Conservation (phyloP, 2,797 vertebrate genomes). For the Moxostoma hubbsi region DNA sequence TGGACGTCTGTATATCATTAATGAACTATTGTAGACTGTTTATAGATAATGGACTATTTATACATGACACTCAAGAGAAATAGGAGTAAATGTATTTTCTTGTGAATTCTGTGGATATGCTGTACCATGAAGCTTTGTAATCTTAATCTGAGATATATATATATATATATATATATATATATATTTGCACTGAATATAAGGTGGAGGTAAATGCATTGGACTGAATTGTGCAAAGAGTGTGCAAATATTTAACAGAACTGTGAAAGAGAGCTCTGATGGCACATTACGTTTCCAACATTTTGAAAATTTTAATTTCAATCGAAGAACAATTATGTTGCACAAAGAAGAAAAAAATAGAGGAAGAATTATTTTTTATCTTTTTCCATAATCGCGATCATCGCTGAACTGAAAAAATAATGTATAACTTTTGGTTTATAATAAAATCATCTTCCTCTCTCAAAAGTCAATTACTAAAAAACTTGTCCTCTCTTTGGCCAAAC, state of each 20-base stretch:
- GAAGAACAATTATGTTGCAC: slow-evolving; percentile 31
- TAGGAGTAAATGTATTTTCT: slow-evolving; percentile 47
- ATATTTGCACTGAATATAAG: slow-evolving; percentile 46
- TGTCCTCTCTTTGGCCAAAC: slow-evolving; percentile 42
- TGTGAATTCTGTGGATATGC: slow-evolving; percentile 50
- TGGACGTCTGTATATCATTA: slow-evolving; percentile 47
- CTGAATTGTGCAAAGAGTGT: slow-evolving; percentile 17
- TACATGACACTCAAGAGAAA: slow-evolving; percentile 42
- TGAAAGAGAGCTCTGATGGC: slow-evolving; percentile 7
- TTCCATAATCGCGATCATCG: slow-evolving; percentile 26
- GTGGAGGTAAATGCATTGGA: slow-evolving; percentile 31
- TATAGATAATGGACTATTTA: slow-evolving; percentile 48
- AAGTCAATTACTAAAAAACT: slow-evolving; percentile 25
- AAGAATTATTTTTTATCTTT: slow-evolving; percentile 25
- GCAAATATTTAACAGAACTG: slow-evolving; percentile 32
- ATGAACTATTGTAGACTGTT: slow-evolving; percentile 47
- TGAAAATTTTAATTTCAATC: slow-evolving; percentile 31
- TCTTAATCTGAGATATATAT: slow-evolving; percentile 42
- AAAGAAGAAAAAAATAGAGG: slow-evolving; percentile 7
- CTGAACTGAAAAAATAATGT: slow-evolving; percentile 12
- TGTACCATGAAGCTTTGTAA: slow-evolving; percentile 50
- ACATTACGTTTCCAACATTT: slow-evolving; percentile 11
- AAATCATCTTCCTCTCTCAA: slow-evolving; percentile 37
- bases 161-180: no score
- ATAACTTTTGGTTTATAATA: slow-evolving; percentile 11